Evolutionary conservation across 2,888 invertebrate species (phyloP).

Genomic region (Altica lythri): DNA sequence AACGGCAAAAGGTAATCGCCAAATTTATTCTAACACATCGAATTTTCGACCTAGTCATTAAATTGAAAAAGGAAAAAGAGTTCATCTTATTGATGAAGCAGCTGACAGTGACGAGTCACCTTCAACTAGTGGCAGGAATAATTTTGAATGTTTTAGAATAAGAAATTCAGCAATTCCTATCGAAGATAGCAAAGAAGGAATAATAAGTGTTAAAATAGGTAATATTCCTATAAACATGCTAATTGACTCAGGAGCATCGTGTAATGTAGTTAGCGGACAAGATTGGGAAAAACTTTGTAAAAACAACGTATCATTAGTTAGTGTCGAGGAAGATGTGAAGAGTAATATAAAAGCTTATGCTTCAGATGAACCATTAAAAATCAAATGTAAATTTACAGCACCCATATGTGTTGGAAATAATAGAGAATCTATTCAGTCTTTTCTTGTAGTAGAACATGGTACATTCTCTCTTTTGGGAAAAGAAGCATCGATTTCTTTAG

Average conservation of each 20-base stretch:
- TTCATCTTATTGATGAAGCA: too few species aligned
- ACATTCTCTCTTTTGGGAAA: constrained; percentile 17
- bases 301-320: too few species aligned
- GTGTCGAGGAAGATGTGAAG: too few species aligned
- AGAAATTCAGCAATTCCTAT: neutral
- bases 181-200: neutral
- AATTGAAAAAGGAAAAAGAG: too few species aligned
- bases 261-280: too few species aligned
- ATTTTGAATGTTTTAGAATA: constrained; percentile 13
- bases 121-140: constrained; percentile 10
- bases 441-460: constrained; percentile 13
- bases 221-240: too few species aligned
- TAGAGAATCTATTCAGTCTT: constrained; percentile 12
- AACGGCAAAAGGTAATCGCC: neutral
- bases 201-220: constrained; percentile 1
- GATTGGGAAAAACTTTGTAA: too few species aligned
- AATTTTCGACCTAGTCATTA: too few species aligned
- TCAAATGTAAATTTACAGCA: constrained; percentile 17
- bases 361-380: constrained; percentile 2
- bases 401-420: constrained; percentile 12
- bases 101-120: too few species aligned
- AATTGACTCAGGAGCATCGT: too few species aligned
- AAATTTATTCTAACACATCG: too few species aligned
- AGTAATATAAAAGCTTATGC: constrained; percentile 13
- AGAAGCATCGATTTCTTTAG: constrained; percentile 10